These are phyloP conservation scores for Sebastes goodei DNA, from an alignment of 2,797 vertebrate genomes.

Conservation along the genomic window DNA sequence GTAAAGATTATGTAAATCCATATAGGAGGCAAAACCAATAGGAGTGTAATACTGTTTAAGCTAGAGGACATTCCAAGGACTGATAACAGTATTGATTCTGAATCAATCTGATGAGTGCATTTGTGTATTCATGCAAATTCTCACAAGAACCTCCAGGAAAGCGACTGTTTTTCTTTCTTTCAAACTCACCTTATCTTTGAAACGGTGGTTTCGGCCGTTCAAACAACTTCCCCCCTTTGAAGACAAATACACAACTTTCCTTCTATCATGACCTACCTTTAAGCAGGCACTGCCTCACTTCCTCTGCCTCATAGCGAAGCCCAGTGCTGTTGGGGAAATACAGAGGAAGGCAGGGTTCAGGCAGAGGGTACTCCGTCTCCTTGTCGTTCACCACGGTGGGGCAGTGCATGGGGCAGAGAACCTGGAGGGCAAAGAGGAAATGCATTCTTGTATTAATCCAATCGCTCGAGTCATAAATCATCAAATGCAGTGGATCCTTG, in stretches of 20 bases:
- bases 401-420: slow-evolving; percentile 74
- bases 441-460: neutral
- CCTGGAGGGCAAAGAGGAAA: slow-evolving; percentile 33
- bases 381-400: slow-evolving; percentile 72
- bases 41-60: neutral
- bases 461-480: neutral
- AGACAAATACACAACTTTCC: slow-evolving; percentile 18
- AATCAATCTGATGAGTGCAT: slow-evolving; percentile 1
- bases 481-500: slow-evolving; percentile 1
- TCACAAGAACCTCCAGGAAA: neutral
- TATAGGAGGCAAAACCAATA: neutral
- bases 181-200: slow-evolving; percentile 18
- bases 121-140: neutral
- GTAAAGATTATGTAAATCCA: slow-evolving; percentile 42
- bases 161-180: slow-evolving; percentile 1
- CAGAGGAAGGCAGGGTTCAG: slow-evolving; percentile 64
- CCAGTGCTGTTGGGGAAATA: slow-evolving; percentile 78
- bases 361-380: slow-evolving; percentile 59
- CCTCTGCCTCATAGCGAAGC: slow-evolving; percentile 82
- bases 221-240: slow-evolving; percentile 11
- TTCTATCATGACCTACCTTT: slow-evolving; percentile 70
- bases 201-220: neutral
- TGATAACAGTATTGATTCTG: slow-evolving; percentile 8
- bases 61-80: slow-evolving; percentile 36
- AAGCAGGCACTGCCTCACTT: slow-evolving; percentile 81